A percentile compares a stretch with the other conserved stretches of the same genome.
Evolutionary conservation across 30 jellyfish, hydroid and myxozoan genomes (phyloP).

Genomic region (Cassiopea andromeda): DNA sequence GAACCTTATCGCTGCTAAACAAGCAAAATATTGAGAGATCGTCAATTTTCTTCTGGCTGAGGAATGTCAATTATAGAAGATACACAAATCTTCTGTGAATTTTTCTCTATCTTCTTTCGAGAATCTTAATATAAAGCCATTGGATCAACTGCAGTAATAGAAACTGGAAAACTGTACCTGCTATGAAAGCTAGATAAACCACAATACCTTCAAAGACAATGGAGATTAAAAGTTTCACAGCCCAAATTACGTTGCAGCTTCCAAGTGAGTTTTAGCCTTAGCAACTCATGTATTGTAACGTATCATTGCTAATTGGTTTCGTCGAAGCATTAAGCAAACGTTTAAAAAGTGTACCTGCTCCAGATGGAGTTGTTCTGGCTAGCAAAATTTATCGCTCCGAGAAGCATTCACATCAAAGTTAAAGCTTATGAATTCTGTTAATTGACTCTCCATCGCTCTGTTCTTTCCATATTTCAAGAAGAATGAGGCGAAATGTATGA

Average conservation of each 20-base stretch:
- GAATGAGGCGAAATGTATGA: neutral
- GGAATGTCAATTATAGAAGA: neutral
- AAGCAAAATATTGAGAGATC: neutral
- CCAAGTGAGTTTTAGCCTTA: neutral
- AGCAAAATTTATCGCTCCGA: neutral
- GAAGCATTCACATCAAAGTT: neutral
- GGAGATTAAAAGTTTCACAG: neutral
- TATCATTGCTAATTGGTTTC: no score
- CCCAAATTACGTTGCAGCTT: neutral
- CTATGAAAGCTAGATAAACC: neutral
- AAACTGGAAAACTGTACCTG: neutral
- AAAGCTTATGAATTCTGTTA: conserved; percentile 22
- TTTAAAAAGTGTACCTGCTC: neutral
- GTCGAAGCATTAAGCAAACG: neutral
- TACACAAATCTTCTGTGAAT: neutral
- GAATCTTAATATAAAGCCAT: no score
- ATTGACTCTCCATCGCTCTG: conserved; percentile 38
- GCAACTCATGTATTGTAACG: neutral
- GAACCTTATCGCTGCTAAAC: neutral
- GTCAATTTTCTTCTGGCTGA: neutral
- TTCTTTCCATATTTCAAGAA: conserved; percentile 26
- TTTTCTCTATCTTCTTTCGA: neutral
- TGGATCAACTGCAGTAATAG: neutral
- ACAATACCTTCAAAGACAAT: neutral
- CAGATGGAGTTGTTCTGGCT: neutral